Evolutionary conservation across 1,140 invertebrate genomes (phyloP).

Genomic region (Pseudobourletiella spinata): DNA sequence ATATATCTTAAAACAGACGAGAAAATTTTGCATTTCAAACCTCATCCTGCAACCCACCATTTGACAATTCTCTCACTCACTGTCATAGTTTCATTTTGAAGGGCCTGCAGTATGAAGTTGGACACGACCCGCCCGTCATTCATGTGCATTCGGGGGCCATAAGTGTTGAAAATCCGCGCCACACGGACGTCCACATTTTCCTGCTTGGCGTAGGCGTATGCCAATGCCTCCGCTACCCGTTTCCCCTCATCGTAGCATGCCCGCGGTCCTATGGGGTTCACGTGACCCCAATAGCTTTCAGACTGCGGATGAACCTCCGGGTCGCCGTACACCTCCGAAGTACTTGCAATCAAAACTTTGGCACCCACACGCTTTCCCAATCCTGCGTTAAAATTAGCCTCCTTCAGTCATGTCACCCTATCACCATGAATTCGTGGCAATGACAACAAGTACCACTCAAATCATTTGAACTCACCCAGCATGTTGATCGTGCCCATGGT

Average conservation of each 20-base stretch:
- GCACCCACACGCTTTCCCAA: conserved; percentile 89
- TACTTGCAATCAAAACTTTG: conserved; percentile 90
- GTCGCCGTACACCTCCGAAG: conserved; percentile 97
- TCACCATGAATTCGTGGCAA: not conserved
- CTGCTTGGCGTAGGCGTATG: conserved; percentile 94
- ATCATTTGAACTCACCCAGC: conserved; percentile 58
- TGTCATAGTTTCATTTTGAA: conserved; percentile 90
- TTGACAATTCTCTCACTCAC: conserved; percentile 46
- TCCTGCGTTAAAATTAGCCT: conserved; percentile 45
- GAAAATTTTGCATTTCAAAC: no score
- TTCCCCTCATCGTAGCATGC: conserved; percentile 99
- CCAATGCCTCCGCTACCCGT: conserved; percentile 89
- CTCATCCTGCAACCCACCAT: no score
- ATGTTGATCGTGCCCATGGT: conserved; percentile 99
- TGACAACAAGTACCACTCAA: not conserved
- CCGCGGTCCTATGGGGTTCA: conserved; percentile 89
- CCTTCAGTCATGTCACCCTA: not conserved
- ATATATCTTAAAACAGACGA: conserved; percentile 59
- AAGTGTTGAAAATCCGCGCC: conserved; percentile 98
- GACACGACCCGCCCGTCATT: conserved; percentile 98
- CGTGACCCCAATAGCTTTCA: conserved; percentile 96
- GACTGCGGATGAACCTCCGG: conserved; percentile 92
- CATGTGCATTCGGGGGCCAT: conserved; percentile 99
- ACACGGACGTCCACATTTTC: conserved; percentile 90
- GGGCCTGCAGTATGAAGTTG: conserved; percentile 95